These are phyloP conservation scores for Florisuga fusca DNA, from an alignment of 2,797 vertebrate genomes.

Conservation along the genomic window DNA sequence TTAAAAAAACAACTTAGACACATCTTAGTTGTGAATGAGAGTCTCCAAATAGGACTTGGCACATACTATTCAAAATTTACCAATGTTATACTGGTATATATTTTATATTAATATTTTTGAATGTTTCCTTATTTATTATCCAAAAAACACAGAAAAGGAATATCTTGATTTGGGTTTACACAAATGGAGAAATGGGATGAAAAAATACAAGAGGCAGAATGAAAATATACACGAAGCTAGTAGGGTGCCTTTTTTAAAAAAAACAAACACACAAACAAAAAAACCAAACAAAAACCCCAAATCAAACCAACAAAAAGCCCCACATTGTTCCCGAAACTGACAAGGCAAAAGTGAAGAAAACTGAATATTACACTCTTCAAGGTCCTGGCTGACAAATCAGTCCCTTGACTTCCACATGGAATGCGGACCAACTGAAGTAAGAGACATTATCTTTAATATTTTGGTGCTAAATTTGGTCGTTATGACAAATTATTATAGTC, in stretches of 20 bases:
- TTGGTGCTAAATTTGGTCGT: neutral
- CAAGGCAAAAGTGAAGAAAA: neutral
- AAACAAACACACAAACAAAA: neutral
- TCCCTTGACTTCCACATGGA: neutral
- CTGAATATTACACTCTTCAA: neutral
- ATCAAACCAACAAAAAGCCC: neutral
- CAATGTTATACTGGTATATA: neutral
- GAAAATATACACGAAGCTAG: neutral
- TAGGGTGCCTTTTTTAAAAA: neutral
- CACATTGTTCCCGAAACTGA: neutral
- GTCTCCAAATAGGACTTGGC: neutral
- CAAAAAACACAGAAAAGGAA: neutral
- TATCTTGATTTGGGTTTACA: neutral
- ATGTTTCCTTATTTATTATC: neutral
- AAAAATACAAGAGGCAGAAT: neutral
- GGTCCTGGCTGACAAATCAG: neutral
- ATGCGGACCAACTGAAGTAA: neutral
- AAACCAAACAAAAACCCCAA: too few relatives aligned
- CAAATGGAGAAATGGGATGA: neutral
- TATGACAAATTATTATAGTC: neutral
- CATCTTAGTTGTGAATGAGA: neutral
- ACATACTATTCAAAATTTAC: neutral
- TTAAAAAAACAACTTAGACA: neutral
- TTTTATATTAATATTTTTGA: neutral
- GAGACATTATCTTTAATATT: neutral